Base-by-base conservation (phyloP, 2,113 vertebrate species). In the Isurus oxyrinchus region DNA sequence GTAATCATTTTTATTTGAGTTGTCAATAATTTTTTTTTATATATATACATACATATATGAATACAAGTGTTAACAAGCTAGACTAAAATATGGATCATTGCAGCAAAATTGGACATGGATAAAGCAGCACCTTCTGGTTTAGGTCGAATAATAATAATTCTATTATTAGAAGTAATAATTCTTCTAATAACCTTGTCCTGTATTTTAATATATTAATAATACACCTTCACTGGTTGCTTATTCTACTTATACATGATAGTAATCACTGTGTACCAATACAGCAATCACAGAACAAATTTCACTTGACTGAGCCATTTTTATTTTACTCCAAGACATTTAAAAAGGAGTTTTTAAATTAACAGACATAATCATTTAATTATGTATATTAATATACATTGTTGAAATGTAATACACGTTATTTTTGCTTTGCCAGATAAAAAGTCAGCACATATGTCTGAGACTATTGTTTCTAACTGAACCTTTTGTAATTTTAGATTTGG, bases 311-410 rank as follows among this genome's bases (percentile, higher is more conserved):
- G 35, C 44, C 66, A 95, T 72, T 72, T 95, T n/a, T 49, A 95
- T 72, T 95, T 95, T 35, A 44, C 66, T 72, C 49, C 40, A 31
- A 72, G 44, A 72, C 94, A 95, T 49, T 95, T 95, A 72, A 72
- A 67, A 55, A 2, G 66, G 44, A 72, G 40, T 11, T 95, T 49
- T 95, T 53, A 67, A 94, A 94, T 94, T 23, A 67, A 95, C 67
- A 27, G 23, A 69, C 14, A 72, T 44, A 23, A 72, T 19, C 0
- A 53, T 67, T 94, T 94, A 94, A 67, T 31, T 31, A 27, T 44
- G 27, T 31, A 55, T 57, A 90, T 91, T 91, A 35, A 57, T 31
- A 16, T 57, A 55, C 55, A 91, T 53, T 91, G 53, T 13, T 72
- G 4, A 72, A 95, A 72, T 35, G 27, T 66, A 95, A 14, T 67